Base-by-base conservation (phyloP, 2,797 vertebrate species). In the Rhabdophis nuchalis region DNA sequence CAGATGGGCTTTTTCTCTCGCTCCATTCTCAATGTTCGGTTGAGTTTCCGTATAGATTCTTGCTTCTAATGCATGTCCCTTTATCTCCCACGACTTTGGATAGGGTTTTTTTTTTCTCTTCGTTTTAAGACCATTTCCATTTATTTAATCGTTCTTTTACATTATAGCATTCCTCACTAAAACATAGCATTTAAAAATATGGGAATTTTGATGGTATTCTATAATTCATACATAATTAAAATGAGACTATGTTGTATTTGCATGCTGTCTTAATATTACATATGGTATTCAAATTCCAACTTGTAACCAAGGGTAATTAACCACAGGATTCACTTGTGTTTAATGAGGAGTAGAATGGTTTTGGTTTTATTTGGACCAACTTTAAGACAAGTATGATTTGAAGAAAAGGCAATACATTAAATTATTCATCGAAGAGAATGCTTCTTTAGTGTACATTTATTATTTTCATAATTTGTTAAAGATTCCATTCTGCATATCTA, bases 301-400 rank as follows among this genome's bases (percentile, higher is more conserved):
- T 92, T 50, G 72, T 72, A 91, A 2, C 11, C 87, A 50, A 89
- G 89, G 94, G 91, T 85, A 94, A 57, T 86, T 94, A 72, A 95
- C 93, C 85, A 88, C 32, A 89, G 72, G 94, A 91, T 92, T 89
- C 0, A 92, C 0, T 95, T 94, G 7, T 61, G 82, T 58, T 95
- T 93, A 93, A 4, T 68, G 12, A 92, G 58, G 87, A 93, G 92
- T 92, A 93, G 94, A 94, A 88, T 92, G 93, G 91, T 92, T 96
- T 96, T 92, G 93, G 56, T 92, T 92, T 94, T 72, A 41, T 94
- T 94, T 94, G 61, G 88, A 68, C 61, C 94, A 12, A 91, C 41
- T 32, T 92, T 91, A 90, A 95, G 87, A 88, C 32, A 93, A 96
- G 88, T 91, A 53, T 53, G 50, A 5, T 93, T 60, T 60, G 46